Evolutionary conservation across 2,888 invertebrate genomes (phyloP).

Genomic region (Machimus rusticus): DNA sequence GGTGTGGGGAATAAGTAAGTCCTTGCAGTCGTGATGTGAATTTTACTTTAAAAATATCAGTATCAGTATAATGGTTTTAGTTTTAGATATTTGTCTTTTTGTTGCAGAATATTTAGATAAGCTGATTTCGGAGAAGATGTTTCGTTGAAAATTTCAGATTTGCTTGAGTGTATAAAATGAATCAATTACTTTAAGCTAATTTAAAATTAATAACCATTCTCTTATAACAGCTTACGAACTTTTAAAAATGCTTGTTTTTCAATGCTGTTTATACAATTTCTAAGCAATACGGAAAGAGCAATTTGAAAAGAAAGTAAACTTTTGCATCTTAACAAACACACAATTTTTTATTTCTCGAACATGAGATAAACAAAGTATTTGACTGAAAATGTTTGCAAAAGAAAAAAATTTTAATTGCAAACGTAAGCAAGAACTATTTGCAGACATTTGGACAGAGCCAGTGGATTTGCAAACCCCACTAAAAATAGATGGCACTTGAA

Average conservation of each 20-base stretch:
- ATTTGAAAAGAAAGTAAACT: background rate
- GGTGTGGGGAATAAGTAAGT: background rate
- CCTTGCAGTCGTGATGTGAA: background rate
- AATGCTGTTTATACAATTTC: background rate
- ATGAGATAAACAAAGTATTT: background rate
- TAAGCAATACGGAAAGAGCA: background rate
- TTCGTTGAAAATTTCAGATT: background rate
- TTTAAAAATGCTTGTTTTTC: background rate
- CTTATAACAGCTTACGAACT: no score
- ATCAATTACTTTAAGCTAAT: no score
- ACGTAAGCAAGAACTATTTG: background rate
- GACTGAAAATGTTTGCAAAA: background rate
- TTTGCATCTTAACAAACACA: background rate
- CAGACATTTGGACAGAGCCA: background rate
- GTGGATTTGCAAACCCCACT: background rate
- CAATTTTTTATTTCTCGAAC: background rate
- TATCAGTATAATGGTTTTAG: background rate
- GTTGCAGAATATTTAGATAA: background rate
- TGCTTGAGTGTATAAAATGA: no score
- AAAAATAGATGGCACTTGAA: background rate
- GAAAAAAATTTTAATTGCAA: background rate
- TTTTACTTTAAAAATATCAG: background rate
- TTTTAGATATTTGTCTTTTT: background rate
- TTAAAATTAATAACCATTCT: no score
- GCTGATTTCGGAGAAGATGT: background rate